Evolutionary conservation across 2,888 invertebrate genomes (phyloP).

Genomic region (Drosophila mimetica): DNA sequence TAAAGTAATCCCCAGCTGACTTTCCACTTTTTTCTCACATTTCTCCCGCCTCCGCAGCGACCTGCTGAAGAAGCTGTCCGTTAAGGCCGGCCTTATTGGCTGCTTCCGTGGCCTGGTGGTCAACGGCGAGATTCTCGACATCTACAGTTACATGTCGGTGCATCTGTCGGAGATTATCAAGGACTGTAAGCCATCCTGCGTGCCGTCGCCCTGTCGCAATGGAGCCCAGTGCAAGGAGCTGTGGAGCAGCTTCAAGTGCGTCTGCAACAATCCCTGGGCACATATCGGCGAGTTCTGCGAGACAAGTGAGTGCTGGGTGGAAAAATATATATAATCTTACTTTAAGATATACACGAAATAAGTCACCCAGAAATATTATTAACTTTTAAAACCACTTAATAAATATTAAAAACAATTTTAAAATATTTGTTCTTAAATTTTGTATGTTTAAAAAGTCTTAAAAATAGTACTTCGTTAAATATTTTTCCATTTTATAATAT

Average conservation of each 20-base stretch:
- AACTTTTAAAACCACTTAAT: too few relatives aligned
- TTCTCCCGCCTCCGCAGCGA: slow-evolving; percentile 86
- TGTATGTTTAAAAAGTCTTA: too few relatives aligned
- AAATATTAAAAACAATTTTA: too few relatives aligned
- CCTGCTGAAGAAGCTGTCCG: slow-evolving; percentile 91
- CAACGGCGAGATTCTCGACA: slow-evolving; percentile 95
- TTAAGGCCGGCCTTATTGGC: slow-evolving; percentile 95
- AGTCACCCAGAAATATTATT: background rate
- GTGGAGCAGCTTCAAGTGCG: slow-evolving; percentile 96
- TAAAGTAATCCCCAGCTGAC: slow-evolving; percentile 66
- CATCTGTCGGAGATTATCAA: slow-evolving; percentile 95
- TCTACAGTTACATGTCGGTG: slow-evolving; percentile 96
- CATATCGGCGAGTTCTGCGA: slow-evolving; percentile 96
- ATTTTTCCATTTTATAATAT: too few relatives aligned
- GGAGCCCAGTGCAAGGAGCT: slow-evolving; percentile 95
- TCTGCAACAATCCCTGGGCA: slow-evolving; percentile 96
- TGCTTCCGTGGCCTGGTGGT: slow-evolving; percentile 97
- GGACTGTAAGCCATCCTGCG: slow-evolving; percentile 97
- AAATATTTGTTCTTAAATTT: too few relatives aligned
- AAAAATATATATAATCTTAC: background rate
- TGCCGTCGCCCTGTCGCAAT: slow-evolving; percentile 96
- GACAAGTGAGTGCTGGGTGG: slow-evolving; percentile 88
- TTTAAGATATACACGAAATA: background rate
- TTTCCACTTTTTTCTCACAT: slow-evolving; percentile 22
- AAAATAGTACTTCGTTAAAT: too few relatives aligned